Percentiles rank a stretch among this genome's conserved stretches.
phyloP scores from a whole-genome alignment of 2,113 vertebrate species.

The Telmatochromis brachygnathus region DNA sequence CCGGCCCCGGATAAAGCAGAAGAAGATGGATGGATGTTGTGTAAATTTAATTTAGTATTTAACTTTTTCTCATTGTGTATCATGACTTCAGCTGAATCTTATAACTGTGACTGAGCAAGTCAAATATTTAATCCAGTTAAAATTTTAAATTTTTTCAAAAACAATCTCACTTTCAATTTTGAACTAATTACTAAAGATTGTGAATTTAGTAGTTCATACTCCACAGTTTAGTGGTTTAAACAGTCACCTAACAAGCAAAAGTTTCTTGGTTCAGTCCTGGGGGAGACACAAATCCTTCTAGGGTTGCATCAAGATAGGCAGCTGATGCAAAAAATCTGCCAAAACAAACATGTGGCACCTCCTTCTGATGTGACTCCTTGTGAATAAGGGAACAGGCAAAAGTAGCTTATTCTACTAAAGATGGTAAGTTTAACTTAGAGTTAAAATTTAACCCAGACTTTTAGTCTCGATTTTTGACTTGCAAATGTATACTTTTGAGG shows the following conservation, averaged over 20 bases:
- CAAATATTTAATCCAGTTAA: background rate
- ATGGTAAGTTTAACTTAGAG: background rate
- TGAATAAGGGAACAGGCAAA: background rate
- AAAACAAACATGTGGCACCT: background rate
- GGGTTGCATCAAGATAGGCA: background rate
- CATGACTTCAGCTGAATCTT: background rate
- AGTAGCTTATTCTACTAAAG: background rate
- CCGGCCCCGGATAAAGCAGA: background rate
- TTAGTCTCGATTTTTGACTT: background rate
- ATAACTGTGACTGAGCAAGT: background rate
- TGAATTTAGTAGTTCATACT: background rate
- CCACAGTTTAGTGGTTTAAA: background rate
- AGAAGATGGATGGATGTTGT: background rate
- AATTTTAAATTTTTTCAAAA: background rate
- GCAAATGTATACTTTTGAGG: background rate
- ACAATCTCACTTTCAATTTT: background rate
- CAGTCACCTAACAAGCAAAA: background rate
- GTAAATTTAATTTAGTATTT: background rate
- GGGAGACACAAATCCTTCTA: background rate
- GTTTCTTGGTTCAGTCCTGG: background rate
- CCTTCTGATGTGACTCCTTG: background rate
- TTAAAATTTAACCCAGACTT: background rate
- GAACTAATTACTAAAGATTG: background rate
- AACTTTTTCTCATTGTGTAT: background rate
- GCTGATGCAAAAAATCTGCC: background rate